Evolutionary conservation across 2,888 invertebrate genomes (phyloP), one percentile per base, ranked within the genome.

Genomic region (Ptilodon capucinus): DNA sequence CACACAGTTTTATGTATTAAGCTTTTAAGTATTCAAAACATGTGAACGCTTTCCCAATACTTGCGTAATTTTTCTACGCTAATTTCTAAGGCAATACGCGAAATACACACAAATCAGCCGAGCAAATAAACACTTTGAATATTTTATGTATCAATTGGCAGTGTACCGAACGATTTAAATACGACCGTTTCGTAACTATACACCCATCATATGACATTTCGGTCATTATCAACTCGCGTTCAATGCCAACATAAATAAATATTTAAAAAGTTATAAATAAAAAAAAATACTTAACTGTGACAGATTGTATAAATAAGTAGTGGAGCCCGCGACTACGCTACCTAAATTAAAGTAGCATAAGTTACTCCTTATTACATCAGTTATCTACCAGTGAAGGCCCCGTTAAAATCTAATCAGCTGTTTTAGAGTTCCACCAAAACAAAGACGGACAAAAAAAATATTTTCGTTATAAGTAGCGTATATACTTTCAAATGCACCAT

Each of bases 201-300:
- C n/a, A n/a, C n/a, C n/a, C 41, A 48, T 51, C 46, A 55, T 53
- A 42, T 44, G 46, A 35, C 53, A 51, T 46, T 54, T 51, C 53
- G 55, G 54, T 58, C 59, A 66, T 60, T 68, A 71, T 46, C 58
- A 71, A 51, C 57, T 43, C 32, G 45, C 41, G 52, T 57, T 55
- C 64, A 69, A 71, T 71, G 69, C 51, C 64, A 56, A 9, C 6
- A 45, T 40, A 47, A 40, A 63, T 53, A 47, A 49, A 61, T 55
- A 54, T 54, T 46, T 57, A 51, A 56, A 61, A 60, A 50, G 28
- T 41, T 43, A 40, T 11, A 23, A 42, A 42, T 51, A 38, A 40
- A 40, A 40, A 35, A 23, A 46, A 32, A 39, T 34, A 58, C 54
- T 65, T 68, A 52, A 51, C 25, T 41, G 17, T 4, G 17, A 21